phyloP scores from a whole-genome alignment of 2,113 vertebrate genomes.

The Ammodytes marinus region DNA sequence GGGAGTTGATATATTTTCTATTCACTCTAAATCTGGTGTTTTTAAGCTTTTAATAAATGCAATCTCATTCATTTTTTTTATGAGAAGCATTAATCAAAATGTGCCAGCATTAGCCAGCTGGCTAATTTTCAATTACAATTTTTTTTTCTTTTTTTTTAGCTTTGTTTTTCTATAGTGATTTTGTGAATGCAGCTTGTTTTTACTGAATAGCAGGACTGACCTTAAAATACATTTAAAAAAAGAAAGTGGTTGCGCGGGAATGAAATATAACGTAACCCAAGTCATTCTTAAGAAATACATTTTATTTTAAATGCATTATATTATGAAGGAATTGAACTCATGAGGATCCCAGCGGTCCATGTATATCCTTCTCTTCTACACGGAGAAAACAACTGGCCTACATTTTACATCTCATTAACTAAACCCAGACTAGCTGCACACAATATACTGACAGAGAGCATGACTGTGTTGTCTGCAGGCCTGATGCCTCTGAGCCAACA shows the following conservation, averaged over 20 bases:
- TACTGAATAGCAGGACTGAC: not conserved
- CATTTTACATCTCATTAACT: conserved; percentile 78
- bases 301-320: conserved; percentile 24
- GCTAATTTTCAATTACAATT: not conserved
- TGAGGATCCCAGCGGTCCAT: conserved; percentile 40
- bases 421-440: conserved; percentile 65
- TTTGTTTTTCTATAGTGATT: not conserved
- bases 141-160: not conserved
- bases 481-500: conserved; percentile 25
- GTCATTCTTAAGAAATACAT: not conserved
- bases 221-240: not conserved
- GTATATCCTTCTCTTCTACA: conserved; percentile 45
- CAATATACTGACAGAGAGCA: conserved; percentile 60
- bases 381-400: conserved; percentile 68
- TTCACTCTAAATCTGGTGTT: conserved; percentile 7
- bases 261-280: not conserved
- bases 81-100: too few relatives aligned
- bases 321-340: conserved; percentile 39
- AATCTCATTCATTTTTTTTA: too few relatives aligned
- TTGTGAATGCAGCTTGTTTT: not conserved
- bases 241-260: not conserved
- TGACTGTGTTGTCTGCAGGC: conserved; percentile 53
- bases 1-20: conserved; percentile 8
- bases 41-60: not conserved
- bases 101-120: too few relatives aligned